Conservation (phyloP, 37 sponge, comb jelly and placozoan genomes). For the Beroe forskalii region DNA sequence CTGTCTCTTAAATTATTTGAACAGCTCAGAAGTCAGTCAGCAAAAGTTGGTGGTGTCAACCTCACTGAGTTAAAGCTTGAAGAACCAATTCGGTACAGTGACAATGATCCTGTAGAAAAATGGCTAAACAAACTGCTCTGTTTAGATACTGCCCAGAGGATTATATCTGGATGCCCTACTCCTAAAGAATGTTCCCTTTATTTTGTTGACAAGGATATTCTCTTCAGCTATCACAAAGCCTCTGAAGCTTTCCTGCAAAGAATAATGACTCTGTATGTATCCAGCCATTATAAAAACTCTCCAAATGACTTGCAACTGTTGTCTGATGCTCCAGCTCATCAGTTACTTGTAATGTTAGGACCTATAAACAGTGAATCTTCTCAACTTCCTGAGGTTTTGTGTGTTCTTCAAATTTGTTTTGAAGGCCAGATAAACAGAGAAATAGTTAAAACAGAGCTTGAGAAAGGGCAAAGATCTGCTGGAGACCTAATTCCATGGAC, state of each 20-base stretch:
- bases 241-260: conserved; percentile 90
- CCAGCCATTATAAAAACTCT: conserved; percentile 98
- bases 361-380: conserved; percentile 74
- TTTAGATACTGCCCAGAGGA: conserved; percentile 75
- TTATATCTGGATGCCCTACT: conserved; percentile 76
- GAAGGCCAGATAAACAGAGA: conserved; percentile 82
- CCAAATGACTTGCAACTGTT: conserved; percentile 98
- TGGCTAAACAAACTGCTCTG: conserved; percentile 95
- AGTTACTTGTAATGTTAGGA: conserved; percentile 83
- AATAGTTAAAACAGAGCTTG: conserved; percentile 73
- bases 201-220: conserved; percentile 90
- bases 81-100: conserved; percentile 88
- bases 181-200: conserved; percentile 79
- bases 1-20: conserved; percentile 90
- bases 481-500: conserved; percentile 99
- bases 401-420: conserved; percentile 95
- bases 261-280: conserved; percentile 90
- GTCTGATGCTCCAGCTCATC: conserved; percentile 99
- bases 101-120: conserved; percentile 80
- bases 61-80: conserved; percentile 77
- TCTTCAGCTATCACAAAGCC: conserved; percentile 91
- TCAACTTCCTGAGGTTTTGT: conserved; percentile 86
- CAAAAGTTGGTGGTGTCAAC: not conserved
- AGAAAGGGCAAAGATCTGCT: conserved; percentile 80
- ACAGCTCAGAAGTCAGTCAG: conserved; percentile 70